These are phyloP conservation scores for Drosophila novamexicana DNA, from an alignment of 1,140 invertebrate genomes.

Conservation along the genomic window DNA sequence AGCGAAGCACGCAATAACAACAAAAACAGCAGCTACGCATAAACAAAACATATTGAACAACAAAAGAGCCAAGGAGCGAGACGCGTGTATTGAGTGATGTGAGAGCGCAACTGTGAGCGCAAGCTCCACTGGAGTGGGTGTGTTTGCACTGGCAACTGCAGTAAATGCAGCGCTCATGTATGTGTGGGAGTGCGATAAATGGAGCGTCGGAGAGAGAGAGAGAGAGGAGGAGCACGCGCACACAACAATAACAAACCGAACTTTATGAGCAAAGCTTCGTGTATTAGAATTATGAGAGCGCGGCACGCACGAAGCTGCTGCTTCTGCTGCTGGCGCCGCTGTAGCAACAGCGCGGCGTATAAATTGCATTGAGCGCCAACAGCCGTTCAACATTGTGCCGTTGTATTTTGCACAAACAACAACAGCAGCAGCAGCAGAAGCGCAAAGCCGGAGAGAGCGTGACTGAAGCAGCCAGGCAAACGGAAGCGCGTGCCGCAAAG, in stretches of 20 bases:
- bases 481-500: slow-evolving; percentile 78
- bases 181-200: slow-evolving; percentile 4
- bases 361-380: slow-evolving; percentile 60
- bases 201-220: background rate
- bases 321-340: slow-evolving; percentile 21
- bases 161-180: slow-evolving; percentile 23
- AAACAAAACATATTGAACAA: slow-evolving; percentile 50
- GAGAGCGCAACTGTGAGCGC: slow-evolving; percentile 7
- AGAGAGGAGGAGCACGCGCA: background rate
- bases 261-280: slow-evolving; percentile 52
- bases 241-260: slow-evolving; percentile 71
- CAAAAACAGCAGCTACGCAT: slow-evolving; percentile 28
- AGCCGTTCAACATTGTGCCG: slow-evolving; percentile 59
- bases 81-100: background rate
- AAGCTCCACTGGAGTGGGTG: slow-evolving; percentile 46
- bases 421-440: slow-evolving; percentile 28
- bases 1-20: slow-evolving; percentile 26
- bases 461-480: slow-evolving; percentile 24
- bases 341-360: slow-evolving; percentile 41
- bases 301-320: slow-evolving; percentile 58
- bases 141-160: slow-evolving; percentile 23
- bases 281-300: slow-evolving; percentile 66
- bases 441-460: slow-evolving; percentile 33
- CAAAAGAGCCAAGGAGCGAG: slow-evolving; percentile 17
- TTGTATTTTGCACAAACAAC: slow-evolving; percentile 63